These are phyloP conservation scores for Nemurella pictetii DNA, from an alignment of 2,888 invertebrate species.

Conservation along the genomic window DNA sequence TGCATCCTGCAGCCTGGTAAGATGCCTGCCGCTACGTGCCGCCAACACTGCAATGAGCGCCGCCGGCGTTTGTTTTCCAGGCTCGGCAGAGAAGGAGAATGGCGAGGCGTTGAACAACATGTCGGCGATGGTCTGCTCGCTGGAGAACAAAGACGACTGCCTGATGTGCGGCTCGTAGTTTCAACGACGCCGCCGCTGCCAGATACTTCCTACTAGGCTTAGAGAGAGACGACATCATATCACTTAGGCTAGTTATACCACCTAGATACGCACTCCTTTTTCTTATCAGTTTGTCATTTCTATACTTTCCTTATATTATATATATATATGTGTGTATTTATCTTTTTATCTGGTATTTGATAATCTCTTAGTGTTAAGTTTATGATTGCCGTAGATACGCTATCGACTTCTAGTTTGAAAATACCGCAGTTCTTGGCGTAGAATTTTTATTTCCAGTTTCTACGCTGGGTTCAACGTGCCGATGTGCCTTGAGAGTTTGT, in stretches of 20 bases:
- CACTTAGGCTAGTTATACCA: background rate
- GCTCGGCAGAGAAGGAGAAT: slow-evolving; percentile 36
- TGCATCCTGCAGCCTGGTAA: too few species aligned
- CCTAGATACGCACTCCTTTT: background rate
- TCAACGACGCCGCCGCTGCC: background rate
- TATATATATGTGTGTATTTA: too few species aligned
- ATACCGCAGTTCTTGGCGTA: too few species aligned
- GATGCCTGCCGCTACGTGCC: slow-evolving; percentile 29
- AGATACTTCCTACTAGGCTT: background rate
- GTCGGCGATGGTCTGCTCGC: slow-evolving; percentile 81
- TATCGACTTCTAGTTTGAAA: too few species aligned
- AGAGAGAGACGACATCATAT: background rate
- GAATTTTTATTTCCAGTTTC: too few species aligned
- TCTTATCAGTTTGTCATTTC: too few species aligned
- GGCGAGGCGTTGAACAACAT: slow-evolving; percentile 57
- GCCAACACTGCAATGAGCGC: slow-evolving; percentile 32
- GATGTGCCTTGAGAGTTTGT: too few species aligned
- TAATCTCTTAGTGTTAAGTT: too few species aligned
- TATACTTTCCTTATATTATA: too few species aligned
- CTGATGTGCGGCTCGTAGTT: slow-evolving; percentile 80
- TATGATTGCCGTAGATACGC: too few species aligned
- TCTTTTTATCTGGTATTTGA: too few species aligned
- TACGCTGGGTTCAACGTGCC: too few species aligned
- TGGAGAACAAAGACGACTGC: slow-evolving; percentile 86
- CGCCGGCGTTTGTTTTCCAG: background rate